These are phyloP conservation scores for Pteronura brasiliensis DNA, from an alignment of 2,113 vertebrate species.

Conservation along the genomic window DNA sequence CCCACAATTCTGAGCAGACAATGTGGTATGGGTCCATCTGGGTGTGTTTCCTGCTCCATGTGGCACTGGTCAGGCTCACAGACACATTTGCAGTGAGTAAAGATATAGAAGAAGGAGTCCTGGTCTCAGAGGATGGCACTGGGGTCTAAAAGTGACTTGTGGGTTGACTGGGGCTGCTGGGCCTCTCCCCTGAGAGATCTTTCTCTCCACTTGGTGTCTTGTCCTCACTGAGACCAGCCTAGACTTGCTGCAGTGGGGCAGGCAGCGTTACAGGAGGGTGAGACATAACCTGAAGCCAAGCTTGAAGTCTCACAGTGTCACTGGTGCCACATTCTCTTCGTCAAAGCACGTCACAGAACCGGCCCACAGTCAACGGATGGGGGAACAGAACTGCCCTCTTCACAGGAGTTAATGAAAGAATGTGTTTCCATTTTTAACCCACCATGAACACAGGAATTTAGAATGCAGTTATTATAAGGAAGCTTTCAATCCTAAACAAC, in stretches of 20 bases:
- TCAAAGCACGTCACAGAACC: neutral
- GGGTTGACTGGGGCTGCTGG: neutral
- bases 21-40: accelerated
- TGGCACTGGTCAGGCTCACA: neutral
- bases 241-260: accelerated
- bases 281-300: neutral
- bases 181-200: accelerated
- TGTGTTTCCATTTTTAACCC: neutral
- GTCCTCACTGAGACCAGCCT: neutral
- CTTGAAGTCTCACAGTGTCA: neutral
- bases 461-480: neutral
- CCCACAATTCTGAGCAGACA: neutral
- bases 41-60: accelerated
- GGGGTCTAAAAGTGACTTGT: neutral
- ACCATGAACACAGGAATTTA: neutral
- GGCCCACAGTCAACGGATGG: accelerated
- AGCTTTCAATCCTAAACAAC: neutral
- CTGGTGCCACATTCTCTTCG: neutral
- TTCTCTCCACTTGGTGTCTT: neutral
- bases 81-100: accelerated
- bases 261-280: accelerated
- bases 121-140: neutral
- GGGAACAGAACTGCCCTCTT: neutral
- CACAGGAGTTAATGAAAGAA: neutral
- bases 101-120: accelerated